These are phyloP conservation scores for Noturus placidus DNA, from an alignment of 2,113 vertebrate genomes.

Conservation along the genomic window DNA sequence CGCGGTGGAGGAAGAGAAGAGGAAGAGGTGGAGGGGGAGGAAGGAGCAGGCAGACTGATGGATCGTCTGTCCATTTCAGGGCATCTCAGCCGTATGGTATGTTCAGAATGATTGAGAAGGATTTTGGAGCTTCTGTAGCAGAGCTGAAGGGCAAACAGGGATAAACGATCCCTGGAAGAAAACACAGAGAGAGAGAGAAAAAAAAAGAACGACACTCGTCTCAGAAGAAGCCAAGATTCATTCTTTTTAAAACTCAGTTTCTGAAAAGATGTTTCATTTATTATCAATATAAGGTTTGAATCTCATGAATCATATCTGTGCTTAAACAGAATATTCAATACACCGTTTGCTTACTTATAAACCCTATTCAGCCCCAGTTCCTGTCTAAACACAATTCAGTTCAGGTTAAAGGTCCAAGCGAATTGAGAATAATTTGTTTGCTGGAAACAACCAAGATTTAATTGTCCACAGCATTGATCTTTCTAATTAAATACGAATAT, in stretches of 20 bases:
- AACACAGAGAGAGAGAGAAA: neutral
- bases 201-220: neutral
- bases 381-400: neutral
- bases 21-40: neutral
- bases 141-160: conserved; percentile 72
- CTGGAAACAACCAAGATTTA: neutral
- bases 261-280: neutral
- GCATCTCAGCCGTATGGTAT: conserved; percentile 67
- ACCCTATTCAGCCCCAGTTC: neutral
- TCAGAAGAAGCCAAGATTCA: neutral
- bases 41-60: conserved; percentile 43
- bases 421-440: neutral
- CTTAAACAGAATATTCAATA: neutral
- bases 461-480: neutral
- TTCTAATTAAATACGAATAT: neutral
- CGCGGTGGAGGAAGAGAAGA: conserved; percentile 23
- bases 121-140: conserved; percentile 72
- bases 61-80: conserved; percentile 73
- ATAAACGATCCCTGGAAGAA: conserved; percentile 75
- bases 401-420: neutral
- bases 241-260: neutral
- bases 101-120: conserved; percentile 73
- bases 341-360: neutral
- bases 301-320: neutral
- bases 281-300: neutral